Base-by-base conservation (phyloP, 2,888 invertebrate genomes). In the Erpobdella octoculata region DNA sequence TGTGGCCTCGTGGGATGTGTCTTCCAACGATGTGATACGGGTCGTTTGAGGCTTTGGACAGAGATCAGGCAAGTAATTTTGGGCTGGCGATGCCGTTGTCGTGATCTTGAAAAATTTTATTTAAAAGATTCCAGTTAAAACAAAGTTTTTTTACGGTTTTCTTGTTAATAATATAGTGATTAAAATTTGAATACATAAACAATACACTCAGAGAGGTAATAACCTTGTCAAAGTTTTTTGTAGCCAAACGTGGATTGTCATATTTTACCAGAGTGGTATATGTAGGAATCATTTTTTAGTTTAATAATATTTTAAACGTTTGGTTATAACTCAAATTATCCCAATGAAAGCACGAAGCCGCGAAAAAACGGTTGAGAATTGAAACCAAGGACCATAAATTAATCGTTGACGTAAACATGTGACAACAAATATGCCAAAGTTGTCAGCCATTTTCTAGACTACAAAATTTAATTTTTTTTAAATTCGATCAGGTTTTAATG, bases 211-310 rank as follows among this genome's bases (percentile, higher is more conserved):
- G 53, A n/a, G 21, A 53, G 5, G 6, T 76, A 73, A 82, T 81
- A 36, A 82, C 80, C 78, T 83, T 83, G 73, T 83, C 90, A 38
- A 87, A 87, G 81, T 90, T 90, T 82, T 89, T 90, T 21, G 90
- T 90, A n/a, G 93, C 90, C 77, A 94, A 85, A 53, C 91, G 88
- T 2, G 94, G 93, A 84, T 91, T 94, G 80, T 94, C 92, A 83
- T 93, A 95, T 81, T 91, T 91, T 8, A 95, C 92, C 77, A 95
- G 86, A 0, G 93, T 92, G 78, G 90, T 89, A 77, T 89, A 88
- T 67, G 90, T 87, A 36, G 89, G 89, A 76, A 91, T 88, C 79
- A 88, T 87, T 21, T 70, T 76, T 28, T 31, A 31, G 28, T 6
- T 58, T 61, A 64, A 25, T 12, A 18, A 33, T 65, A 15, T n/a